Evolutionary conservation across 2,113 vertebrate genomes (phyloP).

Genomic region (Nyctereutes procyonoides): DNA sequence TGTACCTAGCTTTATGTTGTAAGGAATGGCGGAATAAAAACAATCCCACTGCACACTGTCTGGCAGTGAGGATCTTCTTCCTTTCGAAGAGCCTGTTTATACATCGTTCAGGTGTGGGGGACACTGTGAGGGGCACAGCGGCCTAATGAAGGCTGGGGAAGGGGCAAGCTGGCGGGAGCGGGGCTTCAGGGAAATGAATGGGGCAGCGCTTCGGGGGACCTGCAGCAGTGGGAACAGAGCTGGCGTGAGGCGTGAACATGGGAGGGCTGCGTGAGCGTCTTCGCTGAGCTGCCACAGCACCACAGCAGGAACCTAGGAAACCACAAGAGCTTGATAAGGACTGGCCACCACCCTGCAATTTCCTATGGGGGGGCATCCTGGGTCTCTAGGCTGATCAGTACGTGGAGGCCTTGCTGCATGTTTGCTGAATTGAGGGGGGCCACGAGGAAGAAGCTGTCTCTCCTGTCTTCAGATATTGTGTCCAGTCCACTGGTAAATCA

Average conservation of each 20-base stretch:
- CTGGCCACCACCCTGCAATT: background rate
- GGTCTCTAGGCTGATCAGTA: background rate
- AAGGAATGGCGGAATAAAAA: background rate
- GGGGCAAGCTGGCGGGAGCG: background rate
- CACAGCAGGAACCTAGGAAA: background rate
- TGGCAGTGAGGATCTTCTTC: background rate
- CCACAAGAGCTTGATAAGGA: background rate
- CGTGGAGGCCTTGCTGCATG: fast-evolving
- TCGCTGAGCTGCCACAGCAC: background rate
- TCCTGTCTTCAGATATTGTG: background rate
- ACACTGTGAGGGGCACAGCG: background rate
- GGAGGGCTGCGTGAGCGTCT: background rate
- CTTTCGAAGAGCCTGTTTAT: background rate
- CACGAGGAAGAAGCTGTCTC: background rate
- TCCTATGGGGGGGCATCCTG: background rate
- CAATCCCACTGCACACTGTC: background rate
- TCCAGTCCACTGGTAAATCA: too few relatives aligned
- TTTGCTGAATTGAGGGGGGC: background rate
- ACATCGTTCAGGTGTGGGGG: background rate
- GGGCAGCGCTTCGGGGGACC: fast-evolving
- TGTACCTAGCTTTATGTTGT: background rate
- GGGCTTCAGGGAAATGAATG: fast-evolving
- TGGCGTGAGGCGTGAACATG: background rate
- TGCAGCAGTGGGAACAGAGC: background rate
- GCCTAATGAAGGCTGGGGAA: fast-evolving